Evolutionary conservation across 2,113 vertebrate species (phyloP).

Genomic region (Ascaphus truei): DNA sequence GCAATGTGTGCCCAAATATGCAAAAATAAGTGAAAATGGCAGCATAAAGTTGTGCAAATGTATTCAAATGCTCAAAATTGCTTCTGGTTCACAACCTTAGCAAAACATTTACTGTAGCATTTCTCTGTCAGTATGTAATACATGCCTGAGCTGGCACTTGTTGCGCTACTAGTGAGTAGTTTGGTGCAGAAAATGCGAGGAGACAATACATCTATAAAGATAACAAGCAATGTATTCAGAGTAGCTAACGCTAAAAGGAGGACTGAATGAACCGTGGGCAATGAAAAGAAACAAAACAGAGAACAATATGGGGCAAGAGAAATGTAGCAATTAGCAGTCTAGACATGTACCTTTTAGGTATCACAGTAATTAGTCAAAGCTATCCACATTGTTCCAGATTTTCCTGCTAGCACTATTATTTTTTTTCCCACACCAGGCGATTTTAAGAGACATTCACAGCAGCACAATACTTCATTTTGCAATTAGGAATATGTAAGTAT

Average conservation of each 20-base stretch:
- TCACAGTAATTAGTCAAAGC: conserved; percentile 36
- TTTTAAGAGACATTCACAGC: conserved; percentile 12
- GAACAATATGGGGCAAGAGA: conserved; percentile 28
- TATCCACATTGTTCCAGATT: conserved; percentile 3
- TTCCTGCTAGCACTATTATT: not conserved
- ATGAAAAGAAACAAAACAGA: conserved; percentile 42
- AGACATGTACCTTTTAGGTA: conserved; percentile 38
- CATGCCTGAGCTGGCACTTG: not conserved
- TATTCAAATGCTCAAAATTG: too few species aligned
- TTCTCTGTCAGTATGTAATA: too few species aligned
- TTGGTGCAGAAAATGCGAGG: too few species aligned
- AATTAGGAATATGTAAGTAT: conserved; percentile 3
- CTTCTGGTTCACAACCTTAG: too few species aligned
- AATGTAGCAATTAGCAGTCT: conserved; percentile 27
- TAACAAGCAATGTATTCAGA: conserved; percentile 46
- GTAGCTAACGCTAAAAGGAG: conserved; percentile 38
- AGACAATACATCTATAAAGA: conserved; percentile 44
- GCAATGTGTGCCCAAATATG: too few species aligned
- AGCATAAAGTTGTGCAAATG: too few species aligned
- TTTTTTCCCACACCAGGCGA: conserved; percentile 19
- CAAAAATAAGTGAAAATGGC: too few species aligned
- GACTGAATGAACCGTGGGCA: conserved; percentile 41
- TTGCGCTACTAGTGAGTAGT: conserved; percentile 22
- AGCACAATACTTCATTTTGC: conserved; percentile 7
- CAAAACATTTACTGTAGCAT: too few species aligned